Evolutionary conservation across 2,113 vertebrate species (phyloP).

Genomic region (Pao palembangensis): DNA sequence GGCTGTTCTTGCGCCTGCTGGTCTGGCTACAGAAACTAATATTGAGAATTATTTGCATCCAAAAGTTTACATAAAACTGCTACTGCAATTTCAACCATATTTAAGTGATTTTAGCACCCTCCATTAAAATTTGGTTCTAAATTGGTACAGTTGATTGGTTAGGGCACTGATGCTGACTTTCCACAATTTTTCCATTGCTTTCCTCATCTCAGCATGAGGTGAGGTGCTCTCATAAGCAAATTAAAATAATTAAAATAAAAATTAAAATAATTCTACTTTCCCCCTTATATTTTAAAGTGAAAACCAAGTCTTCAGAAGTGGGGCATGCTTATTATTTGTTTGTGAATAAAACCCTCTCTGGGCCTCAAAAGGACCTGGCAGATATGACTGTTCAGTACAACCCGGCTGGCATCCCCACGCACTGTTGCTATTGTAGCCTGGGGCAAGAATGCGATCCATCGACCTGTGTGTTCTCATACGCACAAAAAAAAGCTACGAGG

Average conservation of each 20-base stretch:
- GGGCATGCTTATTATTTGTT: constrained; percentile 40
- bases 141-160: too few species aligned
- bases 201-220: too few species aligned
- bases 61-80: constrained; percentile 22
- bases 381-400: not conserved
- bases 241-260: too few species aligned
- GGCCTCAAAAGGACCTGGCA: constrained; percentile 49
- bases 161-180: too few species aligned
- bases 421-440: not conserved
- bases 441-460: constrained; percentile 8
- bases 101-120: too few species aligned
- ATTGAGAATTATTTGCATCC: constrained; percentile 20
- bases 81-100: too few species aligned
- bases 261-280: too few species aligned
- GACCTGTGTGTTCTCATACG: constrained; percentile 17
- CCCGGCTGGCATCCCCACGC: not conserved
- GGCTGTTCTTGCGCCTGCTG: constrained; percentile 23
- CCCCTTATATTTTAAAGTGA: too few species aligned
- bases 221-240: too few species aligned
- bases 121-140: too few species aligned
- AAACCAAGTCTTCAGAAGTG: constrained; percentile 1
- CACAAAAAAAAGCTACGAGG: constrained; percentile 34
- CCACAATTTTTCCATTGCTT: too few species aligned
- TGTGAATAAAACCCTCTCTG: constrained; percentile 7
- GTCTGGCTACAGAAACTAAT: too few species aligned